phyloP scores from a whole-genome alignment of 2,113 vertebrate species.

The Vicugna pacos region DNA sequence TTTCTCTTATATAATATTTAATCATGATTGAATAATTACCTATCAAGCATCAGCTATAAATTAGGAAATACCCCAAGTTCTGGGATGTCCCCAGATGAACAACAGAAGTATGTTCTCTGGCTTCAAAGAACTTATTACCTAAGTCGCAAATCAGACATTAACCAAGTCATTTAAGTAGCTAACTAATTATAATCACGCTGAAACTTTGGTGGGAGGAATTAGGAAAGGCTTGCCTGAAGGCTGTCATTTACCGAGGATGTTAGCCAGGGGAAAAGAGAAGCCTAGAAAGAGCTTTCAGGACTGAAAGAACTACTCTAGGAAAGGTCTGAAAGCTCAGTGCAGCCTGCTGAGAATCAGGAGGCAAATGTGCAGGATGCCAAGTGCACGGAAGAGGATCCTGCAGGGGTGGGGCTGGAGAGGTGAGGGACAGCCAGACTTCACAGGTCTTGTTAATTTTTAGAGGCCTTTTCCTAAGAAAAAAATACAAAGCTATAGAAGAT shows the following conservation, averaged over 20 bases:
- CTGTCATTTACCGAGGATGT: neutral
- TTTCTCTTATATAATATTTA: neutral
- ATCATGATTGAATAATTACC: neutral
- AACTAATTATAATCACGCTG: neutral
- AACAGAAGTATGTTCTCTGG: neutral
- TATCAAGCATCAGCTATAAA: neutral
- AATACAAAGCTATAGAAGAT: neutral
- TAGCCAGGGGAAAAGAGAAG: neutral
- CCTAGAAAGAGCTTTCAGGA: neutral
- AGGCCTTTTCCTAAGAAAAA: neutral
- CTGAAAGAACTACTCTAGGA: no score
- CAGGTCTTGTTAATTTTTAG: neutral
- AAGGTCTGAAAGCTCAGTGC: neutral
- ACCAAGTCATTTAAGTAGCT: neutral
- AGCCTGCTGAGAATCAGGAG: neutral
- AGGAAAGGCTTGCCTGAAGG: neutral
- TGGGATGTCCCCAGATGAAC: neutral
- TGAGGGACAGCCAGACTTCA: neutral
- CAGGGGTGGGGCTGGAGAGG: neutral
- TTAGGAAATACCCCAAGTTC: neutral
- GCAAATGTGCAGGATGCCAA: neutral
- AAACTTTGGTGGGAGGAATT: neutral
- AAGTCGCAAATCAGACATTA: neutral
- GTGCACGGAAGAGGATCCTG: neutral
- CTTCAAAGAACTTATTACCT: neutral